Conservation (phyloP, 2,797 vertebrate species). For the Austrolebias charrua region DNA sequence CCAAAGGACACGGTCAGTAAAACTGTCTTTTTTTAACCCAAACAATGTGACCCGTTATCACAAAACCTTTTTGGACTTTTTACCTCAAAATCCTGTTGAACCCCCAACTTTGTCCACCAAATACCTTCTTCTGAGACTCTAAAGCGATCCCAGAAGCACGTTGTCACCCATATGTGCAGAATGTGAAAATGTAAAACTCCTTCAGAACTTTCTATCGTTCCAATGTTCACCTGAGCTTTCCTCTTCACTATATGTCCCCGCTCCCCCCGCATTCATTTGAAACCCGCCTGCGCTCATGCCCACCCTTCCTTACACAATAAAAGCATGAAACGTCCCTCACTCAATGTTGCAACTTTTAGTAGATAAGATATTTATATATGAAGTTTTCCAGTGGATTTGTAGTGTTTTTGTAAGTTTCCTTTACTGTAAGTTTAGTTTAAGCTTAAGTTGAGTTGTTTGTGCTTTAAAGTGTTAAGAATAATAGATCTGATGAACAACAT, state of each 20-base stretch:
- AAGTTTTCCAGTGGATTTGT: slow-evolving; percentile 29
- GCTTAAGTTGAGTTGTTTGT: slow-evolving; percentile 46
- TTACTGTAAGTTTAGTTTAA: slow-evolving; percentile 49
- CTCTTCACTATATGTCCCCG: slow-evolving; percentile 24
- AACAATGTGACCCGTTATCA: slow-evolving; percentile 40
- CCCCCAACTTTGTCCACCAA: slow-evolving; percentile 7
- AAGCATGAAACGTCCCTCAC: slow-evolving; percentile 66
- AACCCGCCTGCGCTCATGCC: slow-evolving; percentile 27
- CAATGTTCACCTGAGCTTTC: slow-evolving; percentile 27
- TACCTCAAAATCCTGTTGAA: slow-evolving; percentile 17
- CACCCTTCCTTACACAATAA: slow-evolving; percentile 37
- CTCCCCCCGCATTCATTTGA: slow-evolving; percentile 50
- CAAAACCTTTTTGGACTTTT: slow-evolving; percentile 28
- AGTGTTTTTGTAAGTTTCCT: slow-evolving; percentile 52
- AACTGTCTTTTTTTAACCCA: slow-evolving; percentile 30
- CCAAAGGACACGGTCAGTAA: slow-evolving; percentile 71
- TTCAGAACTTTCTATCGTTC: slow-evolving; percentile 5
- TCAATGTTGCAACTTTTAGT: slow-evolving; percentile 60
- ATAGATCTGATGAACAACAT: slow-evolving; percentile 22
- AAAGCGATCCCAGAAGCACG: slow-evolving; percentile 33
- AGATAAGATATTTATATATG: slow-evolving; percentile 48
- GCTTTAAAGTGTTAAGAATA: slow-evolving; percentile 31
- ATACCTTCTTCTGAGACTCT: slow-evolving; percentile 15
- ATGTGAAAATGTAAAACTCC: slow-evolving; percentile 16
- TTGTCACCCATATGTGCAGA: slow-evolving; percentile 7